Evolutionary conservation across 1,140 invertebrate genomes (phyloP), one percentile per base, ranked within the genome.

Genomic region (Drosophila teissieri): DNA sequence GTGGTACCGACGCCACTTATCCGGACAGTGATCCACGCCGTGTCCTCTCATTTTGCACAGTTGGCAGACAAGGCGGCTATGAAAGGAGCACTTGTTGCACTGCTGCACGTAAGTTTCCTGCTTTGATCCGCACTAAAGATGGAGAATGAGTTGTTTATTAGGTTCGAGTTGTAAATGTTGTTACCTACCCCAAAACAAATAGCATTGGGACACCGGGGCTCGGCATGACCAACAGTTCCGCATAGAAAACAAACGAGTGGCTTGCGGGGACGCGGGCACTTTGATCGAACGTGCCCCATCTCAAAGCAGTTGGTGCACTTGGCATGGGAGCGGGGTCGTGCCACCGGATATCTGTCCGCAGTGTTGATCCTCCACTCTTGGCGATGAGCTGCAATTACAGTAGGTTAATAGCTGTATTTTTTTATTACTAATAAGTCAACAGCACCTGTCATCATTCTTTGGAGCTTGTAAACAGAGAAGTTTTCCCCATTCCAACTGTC

Each of bases 1-100:
- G 77, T 95, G 95, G 91, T 95, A 96, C 40, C 94, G 93, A 49
- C 95, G 93, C 95, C 95, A 96, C 39, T 94, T 91, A 90, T 96
- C 95, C 2, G 95, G 95, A 80, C 95, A 96, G 74, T 93, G 86
- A 2, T 92, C 91, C n/a, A 82, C 70, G 6, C 90, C 90, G 79
- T 96, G 95, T 3, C 95, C 95, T 24, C 76, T 58, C 69, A 94
- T 93, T 62, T 93, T 93, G 75, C 95, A 96, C 69, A 94, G 92
- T 19, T 90, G 89, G 73, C 95, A 96, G 19, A 82, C 79, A 1
- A 94, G 63, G 15, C 86, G 92, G 31, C 83, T 79, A 84, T 94
- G 94, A 44, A 92, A 92, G 22, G 93, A 92, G 72, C 95, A 96
- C 60, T 94, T 94, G 75, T 93, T 93, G 82, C 94, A 94, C 85